Conservation (phyloP, 2,888 invertebrate genomes). For the Ectemnius continuus region DNA sequence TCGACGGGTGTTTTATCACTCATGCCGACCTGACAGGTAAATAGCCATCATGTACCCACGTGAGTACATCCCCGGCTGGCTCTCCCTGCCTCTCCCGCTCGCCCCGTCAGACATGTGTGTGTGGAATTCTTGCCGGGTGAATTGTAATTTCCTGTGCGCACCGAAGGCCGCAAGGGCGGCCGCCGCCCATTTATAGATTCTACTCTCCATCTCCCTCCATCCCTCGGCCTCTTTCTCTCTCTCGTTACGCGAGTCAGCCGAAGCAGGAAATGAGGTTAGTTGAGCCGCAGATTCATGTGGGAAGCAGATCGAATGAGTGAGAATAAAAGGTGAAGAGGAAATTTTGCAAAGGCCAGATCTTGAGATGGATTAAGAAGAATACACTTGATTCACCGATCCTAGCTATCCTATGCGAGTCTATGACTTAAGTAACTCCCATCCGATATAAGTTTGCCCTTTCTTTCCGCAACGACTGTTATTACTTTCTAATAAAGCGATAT, state of each 20-base stretch:
- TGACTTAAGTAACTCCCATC: conserved; percentile 45
- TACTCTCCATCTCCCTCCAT: too few species aligned
- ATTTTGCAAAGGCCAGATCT: too few species aligned
- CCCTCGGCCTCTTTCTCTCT: conserved; percentile 10
- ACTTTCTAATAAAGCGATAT: conserved; percentile 71
- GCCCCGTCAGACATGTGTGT: not conserved
- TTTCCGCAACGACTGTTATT: conserved; percentile 63
- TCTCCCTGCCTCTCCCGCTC: not conserved
- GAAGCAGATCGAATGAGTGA: conserved; percentile 42
- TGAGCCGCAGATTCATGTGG: conserved; percentile 48
- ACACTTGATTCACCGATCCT: too few species aligned
- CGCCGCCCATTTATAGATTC: conserved; percentile 27
- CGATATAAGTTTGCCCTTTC: conserved; percentile 61
- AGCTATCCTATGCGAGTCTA: not conserved
- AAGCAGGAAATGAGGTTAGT: conserved; percentile 57
- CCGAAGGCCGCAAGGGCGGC: conserved; percentile 1
- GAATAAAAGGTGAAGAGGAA: not conserved
- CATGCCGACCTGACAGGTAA: conserved; percentile 23
- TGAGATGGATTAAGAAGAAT: too few species aligned
- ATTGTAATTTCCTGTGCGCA: conserved; percentile 55
- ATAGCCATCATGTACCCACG: conserved; percentile 5
- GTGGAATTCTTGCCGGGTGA: conserved; percentile 41
- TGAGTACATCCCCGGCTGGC: not conserved
- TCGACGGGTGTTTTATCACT: conserved; percentile 49
- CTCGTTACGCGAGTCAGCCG: conserved; percentile 48